These are phyloP conservation scores for Malurus elegans DNA, from an alignment of 2,113 vertebrate species.

Conservation along the genomic window DNA sequence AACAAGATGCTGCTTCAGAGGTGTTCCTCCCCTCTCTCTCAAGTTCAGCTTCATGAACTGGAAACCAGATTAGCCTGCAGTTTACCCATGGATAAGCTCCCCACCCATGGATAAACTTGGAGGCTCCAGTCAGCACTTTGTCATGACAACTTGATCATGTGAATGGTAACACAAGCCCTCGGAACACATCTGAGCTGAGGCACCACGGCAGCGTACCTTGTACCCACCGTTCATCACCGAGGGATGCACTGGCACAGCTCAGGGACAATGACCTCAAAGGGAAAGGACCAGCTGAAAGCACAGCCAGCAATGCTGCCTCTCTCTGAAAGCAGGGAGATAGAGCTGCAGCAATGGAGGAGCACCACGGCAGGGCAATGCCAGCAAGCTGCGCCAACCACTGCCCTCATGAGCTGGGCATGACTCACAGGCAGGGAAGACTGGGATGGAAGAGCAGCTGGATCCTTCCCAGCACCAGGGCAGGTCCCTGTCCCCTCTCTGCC, in stretches of 20 bases:
- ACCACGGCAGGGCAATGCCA: background rate
- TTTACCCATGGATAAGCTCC: background rate
- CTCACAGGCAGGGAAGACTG: background rate
- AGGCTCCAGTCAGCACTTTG: background rate
- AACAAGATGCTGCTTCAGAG: background rate
- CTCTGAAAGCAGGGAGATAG: background rate
- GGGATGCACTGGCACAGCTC: background rate
- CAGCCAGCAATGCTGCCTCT: background rate
- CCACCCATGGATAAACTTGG: background rate
- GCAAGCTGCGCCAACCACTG: background rate
- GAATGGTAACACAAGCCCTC: background rate
- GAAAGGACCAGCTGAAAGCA: background rate
- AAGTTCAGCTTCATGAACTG: background rate
- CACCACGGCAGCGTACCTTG: background rate
- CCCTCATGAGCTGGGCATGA: rapidly evolving
- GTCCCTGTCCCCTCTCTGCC: background rate
- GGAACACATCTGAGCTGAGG: background rate
- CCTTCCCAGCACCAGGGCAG: background rate
- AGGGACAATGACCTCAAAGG: background rate
- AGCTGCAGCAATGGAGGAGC: background rate
- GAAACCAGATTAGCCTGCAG: background rate
- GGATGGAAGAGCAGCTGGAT: background rate
- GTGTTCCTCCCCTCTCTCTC: background rate
- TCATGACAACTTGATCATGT: background rate
- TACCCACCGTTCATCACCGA: no score